Percentiles rank a stretch among this genome's conserved stretches.
phyloP scores from a whole-genome alignment of 2,888 invertebrate genomes.

The Epinotia bilunana region DNA sequence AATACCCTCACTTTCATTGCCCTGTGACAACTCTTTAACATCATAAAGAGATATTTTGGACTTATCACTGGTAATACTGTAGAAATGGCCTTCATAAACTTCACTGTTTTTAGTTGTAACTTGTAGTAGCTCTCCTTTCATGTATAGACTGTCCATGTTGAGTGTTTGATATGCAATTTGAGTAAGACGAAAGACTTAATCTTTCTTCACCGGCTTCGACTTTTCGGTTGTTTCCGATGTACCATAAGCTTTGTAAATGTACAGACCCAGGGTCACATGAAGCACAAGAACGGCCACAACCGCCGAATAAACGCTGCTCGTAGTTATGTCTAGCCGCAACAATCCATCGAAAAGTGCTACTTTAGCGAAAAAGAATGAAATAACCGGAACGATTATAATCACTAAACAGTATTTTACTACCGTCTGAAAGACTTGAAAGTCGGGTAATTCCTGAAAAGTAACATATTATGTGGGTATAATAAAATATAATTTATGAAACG shows the following conservation, averaged over 20 bases:
- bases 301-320: conserved; percentile 92
- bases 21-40: conserved; percentile 71
- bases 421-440: conserved; percentile 89
- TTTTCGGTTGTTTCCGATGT: conserved; percentile 72
- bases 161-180: conserved; percentile 42
- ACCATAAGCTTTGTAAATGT: conserved; percentile 91
- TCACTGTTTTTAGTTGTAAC: conserved; percentile 76
- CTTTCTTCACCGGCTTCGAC: conserved; percentile 75
- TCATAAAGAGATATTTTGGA: conserved; percentile 76
- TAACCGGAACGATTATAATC: conserved; percentile 90
- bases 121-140: conserved; percentile 80
- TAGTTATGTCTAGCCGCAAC: conserved; percentile 79
- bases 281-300: conserved; percentile 89
- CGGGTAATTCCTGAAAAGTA: conserved; percentile 85
- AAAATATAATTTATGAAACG: conserved; percentile 1
- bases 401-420: conserved; percentile 90
- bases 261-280: conserved; percentile 90
- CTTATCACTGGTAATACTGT: conserved; percentile 75
- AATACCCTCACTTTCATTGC: conserved; percentile 66
- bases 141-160: conserved; percentile 77
- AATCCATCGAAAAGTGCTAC: conserved; percentile 88
- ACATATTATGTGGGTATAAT: conserved; percentile 48
- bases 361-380: conserved; percentile 89
- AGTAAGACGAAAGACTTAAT: conserved; percentile 58
- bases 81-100: conserved; percentile 76